Evolutionary conservation across 2,113 vertebrate species (phyloP), one percentile per base, ranked within the genome.

Genomic region (Brienomyrus brachyistius): DNA sequence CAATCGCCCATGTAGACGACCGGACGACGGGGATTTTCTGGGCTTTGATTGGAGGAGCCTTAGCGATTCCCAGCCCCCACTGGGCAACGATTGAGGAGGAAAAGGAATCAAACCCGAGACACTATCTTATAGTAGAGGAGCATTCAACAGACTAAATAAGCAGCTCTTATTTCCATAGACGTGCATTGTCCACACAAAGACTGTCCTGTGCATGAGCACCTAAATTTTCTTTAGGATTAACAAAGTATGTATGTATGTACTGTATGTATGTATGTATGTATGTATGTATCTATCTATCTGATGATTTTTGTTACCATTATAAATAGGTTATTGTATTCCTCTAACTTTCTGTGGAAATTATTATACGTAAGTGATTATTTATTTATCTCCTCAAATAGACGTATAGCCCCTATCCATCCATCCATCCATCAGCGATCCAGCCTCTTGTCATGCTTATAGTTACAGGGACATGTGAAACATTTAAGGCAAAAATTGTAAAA

Each of bases 1-100:
- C 95, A 95, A 95, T 94, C 94, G 95, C 94, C 94, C 95, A 93
- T 94, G 94, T 95, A 94, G 88, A 95, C 93, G 95, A 93, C 91
- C 92, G 91, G 91, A 95, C 94, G 92, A 92, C 82, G 56, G 93
- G 90, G 40, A 45, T 88, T 87, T 82, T 90, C 5, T 13, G 90
- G 91, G 92, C 94, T 95, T 94, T 94, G 94, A 95, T 92, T 93
- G 91, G 95, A 93, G 91, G 56, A 74, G 88, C 92, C 45, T 23
- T 50, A 93, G 88, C 94, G 2, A 27, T 66, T 66, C 91, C 94
- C 23, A 11, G 27, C 23, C 52, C 31, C 52, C 35, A 17, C 6
- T 40, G 90, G 90, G 91, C 91, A 93, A 92, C 92, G 91, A 90
- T 9, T 13, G 88, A 59, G 90, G 80, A 54, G 87, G 90, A 84